Evolutionary conservation across 2,113 vertebrate species (phyloP), one percentile per base, ranked within the genome.

Genomic region (Lophotis ruficrista): DNA sequence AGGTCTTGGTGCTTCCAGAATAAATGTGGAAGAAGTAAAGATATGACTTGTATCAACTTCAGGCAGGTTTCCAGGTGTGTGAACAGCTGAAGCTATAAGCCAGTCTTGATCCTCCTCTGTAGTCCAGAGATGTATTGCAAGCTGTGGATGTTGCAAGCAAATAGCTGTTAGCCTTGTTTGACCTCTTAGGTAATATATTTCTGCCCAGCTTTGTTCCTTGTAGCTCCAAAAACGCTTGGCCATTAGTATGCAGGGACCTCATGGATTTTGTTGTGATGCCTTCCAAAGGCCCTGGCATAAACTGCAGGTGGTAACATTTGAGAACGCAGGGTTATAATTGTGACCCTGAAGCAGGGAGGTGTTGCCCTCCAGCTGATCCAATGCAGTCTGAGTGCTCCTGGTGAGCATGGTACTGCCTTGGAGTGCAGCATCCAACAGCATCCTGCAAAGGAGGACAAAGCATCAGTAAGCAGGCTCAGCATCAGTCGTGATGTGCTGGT

Each of bases 341-440:
- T 22, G 24, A 48, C 24, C 37, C 5, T 4, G 58, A 31, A 91
- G 57, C 21, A 60, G 64, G n/a, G 38, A 60, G 17, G 23, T 23
- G 8, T 70, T 62, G 61, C 57, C 22, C 69, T 83, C 12, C 48
- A n/a, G 70, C 43, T 83, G 71, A 56, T 66, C 27, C 28, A 0
- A 1, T 12, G 31, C 48, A 28, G 51, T 13, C 41, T 48, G 61
- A 85, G 51, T 4, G 18, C 41, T 77, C 51, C 69, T 2, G 2
- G 28, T 31, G 60, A 73, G 28, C 58, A 27, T 3, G 20, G 8
- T 22, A 64, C 0, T 1, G 5, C 30, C 41, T 14, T 4, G 1
- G 19, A n/a, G 45, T 3, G 35, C 53, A 51, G n/a, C 37, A 62
- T 86, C 81, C 72, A n/a, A 2, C 13, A 37, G 7, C 2, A 2